Percentiles rank a stretch among this genome's conserved stretches.
Evolutionary conservation across 2,888 invertebrate species (phyloP).

Genomic region (Mythimna albipuncta): DNA sequence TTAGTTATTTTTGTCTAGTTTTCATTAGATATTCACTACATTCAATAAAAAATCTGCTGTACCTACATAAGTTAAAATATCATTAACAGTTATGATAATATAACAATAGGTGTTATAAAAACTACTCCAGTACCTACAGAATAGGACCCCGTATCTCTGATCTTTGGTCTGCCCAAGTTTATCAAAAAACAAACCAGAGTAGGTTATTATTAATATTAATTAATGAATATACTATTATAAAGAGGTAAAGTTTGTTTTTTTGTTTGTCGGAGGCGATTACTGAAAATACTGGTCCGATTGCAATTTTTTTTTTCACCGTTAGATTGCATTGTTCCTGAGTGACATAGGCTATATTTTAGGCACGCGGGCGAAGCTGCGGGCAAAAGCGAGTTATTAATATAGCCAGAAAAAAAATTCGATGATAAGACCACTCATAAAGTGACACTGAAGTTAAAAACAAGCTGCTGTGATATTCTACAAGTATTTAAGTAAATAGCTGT

Average conservation of each 20-base stretch:
- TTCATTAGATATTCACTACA: background rate
- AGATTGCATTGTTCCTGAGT: too few species aligned
- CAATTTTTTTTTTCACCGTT: too few species aligned
- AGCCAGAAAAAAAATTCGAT: background rate
- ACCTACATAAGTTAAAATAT: slow-evolving; percentile 6
- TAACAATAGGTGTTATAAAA: slow-evolving; percentile 28
- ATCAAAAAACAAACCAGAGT: slow-evolving; percentile 4
- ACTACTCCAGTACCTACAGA: background rate
- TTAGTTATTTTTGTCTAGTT: slow-evolving; percentile 12
- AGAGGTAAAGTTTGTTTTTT: too few species aligned
- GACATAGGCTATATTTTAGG: too few species aligned
- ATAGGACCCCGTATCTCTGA: background rate
- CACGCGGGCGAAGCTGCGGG: too few species aligned
- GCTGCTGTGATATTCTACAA: too few species aligned
- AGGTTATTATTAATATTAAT: too few species aligned
- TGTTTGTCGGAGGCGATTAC: too few species aligned
- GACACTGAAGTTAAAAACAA: slow-evolving; percentile 14
- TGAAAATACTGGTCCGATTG: too few species aligned
- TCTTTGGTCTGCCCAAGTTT: background rate
- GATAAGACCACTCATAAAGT: background rate
- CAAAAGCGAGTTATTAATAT: background rate
- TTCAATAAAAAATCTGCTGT: slow-evolving; percentile 16
- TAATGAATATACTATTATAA: too few species aligned
- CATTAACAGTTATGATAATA: slow-evolving; percentile 19
- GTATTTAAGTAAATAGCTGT: slow-evolving; percentile 2